A percentile compares a stretch with the other conserved stretches of the same genome.
Conservation (phyloP, 2,113 vertebrate species). For the Scortum barcoo region DNA sequence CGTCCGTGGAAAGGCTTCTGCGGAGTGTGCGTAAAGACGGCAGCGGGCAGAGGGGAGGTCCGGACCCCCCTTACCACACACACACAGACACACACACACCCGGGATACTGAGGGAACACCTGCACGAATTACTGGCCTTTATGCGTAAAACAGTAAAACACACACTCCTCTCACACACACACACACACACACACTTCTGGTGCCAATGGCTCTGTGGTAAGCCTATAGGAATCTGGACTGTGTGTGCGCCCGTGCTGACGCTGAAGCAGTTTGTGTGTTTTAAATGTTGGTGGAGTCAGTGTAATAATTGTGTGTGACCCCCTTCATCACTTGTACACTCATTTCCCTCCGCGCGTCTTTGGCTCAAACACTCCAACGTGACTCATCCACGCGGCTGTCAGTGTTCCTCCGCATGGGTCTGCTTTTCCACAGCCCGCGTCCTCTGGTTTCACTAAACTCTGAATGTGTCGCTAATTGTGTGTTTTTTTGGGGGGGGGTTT, state of each 20-base stretch:
- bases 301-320: conserved; percentile 9
- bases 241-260: background rate
- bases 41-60: conserved; percentile 17
- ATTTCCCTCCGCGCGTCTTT: background rate
- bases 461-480: too few species aligned
- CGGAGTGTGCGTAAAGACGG: conserved; percentile 58
- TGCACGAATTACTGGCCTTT: conserved; percentile 30
- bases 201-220: background rate
- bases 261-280: background rate
- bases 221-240: background rate
- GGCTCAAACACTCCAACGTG: conserved; percentile 7
- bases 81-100: conserved; percentile 16
- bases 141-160: conserved; percentile 25
- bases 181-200: conserved; percentile 4
- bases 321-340: background rate
- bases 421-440: background rate
- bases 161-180: background rate
- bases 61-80: background rate
- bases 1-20: conserved; percentile 66
- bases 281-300: conserved; percentile 4
- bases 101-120: background rate
- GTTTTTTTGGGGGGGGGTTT: too few species aligned
- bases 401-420: background rate
- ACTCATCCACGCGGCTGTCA: conserved; percentile 26
- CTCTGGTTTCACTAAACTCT: background rate